Base-by-base conservation (phyloP, 2,113 vertebrate species). In the Aspiorhynchus laticeps region DNA sequence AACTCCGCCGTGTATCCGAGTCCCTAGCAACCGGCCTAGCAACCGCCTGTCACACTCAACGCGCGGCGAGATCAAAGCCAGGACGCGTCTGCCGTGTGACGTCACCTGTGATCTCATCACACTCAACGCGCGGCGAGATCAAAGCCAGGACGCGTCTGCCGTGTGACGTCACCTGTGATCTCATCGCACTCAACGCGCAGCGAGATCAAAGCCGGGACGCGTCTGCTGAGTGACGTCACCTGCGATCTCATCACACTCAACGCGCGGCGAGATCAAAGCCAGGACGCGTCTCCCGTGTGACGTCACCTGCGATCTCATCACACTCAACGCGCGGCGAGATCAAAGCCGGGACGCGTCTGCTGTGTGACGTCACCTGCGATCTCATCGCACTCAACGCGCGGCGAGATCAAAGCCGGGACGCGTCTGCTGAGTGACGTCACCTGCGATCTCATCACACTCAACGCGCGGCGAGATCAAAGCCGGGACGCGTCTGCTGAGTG, bases 11-110 rank as follows among this genome's bases (percentile, higher is more conserved):
- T 14, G 46, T 1, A 14, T 4, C 46, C 1, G 46, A 76, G 46
- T 12, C 80, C 82, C 28, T 91, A 73, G 80, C 80, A 89, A 90
- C 85, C 19, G 78, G 14, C 85, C 46, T 85, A 85, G 69, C 87
- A 86, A 88, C 65, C 46, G 48, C 79, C 61, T 83, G 63, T 74
- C 63, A 41, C 79, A 38, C 77, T 80, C 9, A 9, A 31, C 51
- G 31, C 53, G 21, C 71, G 31, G 11, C 1, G 15, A 80, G 10
- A 59, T 59, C 26, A 78, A 53, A 59, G 69, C 2, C 33, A 5
- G 7, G 7, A 0, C 15, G 5, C 1, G 21, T 7, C 43, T 46
- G 2, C 10, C 11, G 10, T 11, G 51, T 69, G 41, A 75, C 43
- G 38, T 43, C 41, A 48, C 46, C 46, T n/a, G n/a, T n/a, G n/a